Evolutionary conservation across 2,888 invertebrate genomes (phyloP).

Genomic region (Drosophila nr. perissopoda): DNA sequence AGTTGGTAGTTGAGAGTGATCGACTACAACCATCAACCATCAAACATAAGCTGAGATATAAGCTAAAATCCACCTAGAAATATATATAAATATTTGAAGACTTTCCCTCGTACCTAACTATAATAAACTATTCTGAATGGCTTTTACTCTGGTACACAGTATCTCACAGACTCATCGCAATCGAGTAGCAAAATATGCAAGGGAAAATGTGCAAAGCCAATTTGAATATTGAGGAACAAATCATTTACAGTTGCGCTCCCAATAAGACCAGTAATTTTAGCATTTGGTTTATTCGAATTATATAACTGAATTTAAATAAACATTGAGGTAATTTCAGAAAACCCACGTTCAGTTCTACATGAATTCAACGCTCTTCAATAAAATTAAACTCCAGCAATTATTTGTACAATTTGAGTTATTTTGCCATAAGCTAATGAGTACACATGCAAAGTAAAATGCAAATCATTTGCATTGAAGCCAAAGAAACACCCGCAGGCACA

Average conservation of each 20-base stretch:
- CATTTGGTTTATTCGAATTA: neutral
- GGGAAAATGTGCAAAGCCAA: neutral
- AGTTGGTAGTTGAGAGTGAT: neutral
- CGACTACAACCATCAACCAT: neutral
- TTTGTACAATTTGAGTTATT: neutral
- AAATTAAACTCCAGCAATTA: neutral
- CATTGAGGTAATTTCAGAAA: neutral
- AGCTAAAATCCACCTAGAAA: neutral
- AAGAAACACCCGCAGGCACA: conserved; percentile 9
- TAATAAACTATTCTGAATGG: neutral
- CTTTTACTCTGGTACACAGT: neutral
- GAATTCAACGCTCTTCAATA: neutral
- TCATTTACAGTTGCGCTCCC: neutral
- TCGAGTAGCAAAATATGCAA: neutral
- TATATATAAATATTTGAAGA: neutral
- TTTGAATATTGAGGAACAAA: neutral
- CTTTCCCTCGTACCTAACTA: neutral
- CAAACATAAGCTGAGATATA: neutral
- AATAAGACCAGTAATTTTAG: neutral
- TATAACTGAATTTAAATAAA: neutral
- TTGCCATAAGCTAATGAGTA: neutral
- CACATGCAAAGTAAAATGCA: conserved; percentile 15
- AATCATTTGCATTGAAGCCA: conserved; percentile 41
- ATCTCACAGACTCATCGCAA: neutral
- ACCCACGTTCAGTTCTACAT: neutral